Percentiles rank a stretch among this genome's conserved stretches.
These are phyloP conservation scores for Sphyrna mokarran DNA, from an alignment of 2,113 vertebrate genomes.

Conservation along the genomic window DNA sequence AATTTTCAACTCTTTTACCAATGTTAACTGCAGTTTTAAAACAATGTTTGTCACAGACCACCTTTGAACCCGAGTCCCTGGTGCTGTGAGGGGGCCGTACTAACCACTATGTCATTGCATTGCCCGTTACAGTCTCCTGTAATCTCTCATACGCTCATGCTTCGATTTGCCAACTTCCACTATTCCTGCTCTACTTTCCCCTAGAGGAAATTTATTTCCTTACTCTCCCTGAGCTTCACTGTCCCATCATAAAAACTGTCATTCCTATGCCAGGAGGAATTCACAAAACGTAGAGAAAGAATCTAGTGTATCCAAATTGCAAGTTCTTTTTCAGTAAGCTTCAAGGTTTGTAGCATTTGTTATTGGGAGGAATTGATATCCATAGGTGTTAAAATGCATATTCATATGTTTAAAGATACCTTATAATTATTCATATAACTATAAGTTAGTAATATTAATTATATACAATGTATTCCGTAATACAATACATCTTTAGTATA, in stretches of 20 bases:
- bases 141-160: background rate
- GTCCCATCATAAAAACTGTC: background rate
- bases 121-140: background rate
- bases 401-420: background rate
- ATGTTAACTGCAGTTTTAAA: background rate
- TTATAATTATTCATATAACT: background rate
- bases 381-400: background rate
- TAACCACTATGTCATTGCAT: too few relatives aligned
- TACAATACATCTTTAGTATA: background rate
- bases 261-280: background rate
- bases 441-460: background rate
- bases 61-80: too few relatives aligned
- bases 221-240: background rate
- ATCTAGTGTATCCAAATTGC: background rate
- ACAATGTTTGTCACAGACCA: background rate
- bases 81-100: too few relatives aligned
- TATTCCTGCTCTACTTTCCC: background rate
- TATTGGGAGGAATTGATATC: background rate
- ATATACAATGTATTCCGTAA: background rate
- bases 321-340: background rate
- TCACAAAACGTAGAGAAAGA: background rate
- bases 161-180: background rate
- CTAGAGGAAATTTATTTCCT: background rate
- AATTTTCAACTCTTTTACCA: background rate
- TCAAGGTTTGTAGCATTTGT: background rate